phyloP scores from a whole-genome alignment of 2,888 invertebrate species.

The Perizoma affinitatum region DNA sequence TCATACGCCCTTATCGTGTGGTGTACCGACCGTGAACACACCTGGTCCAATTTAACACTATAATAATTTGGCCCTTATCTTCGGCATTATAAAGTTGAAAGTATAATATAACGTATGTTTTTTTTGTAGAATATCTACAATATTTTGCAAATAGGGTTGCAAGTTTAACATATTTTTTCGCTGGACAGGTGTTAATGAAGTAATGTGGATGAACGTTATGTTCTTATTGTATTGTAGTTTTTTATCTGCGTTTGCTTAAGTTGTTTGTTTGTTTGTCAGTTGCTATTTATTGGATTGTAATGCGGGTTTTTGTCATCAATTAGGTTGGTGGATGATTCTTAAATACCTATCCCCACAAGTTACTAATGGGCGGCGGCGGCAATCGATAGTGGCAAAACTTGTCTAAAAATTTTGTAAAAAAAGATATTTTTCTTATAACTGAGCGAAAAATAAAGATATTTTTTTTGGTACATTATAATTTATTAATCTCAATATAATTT shows the following conservation, averaged over 20 bases:
- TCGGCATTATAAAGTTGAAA: conserved; percentile 14
- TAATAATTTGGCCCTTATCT: conserved; percentile 21
- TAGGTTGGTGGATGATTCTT: too few species aligned
- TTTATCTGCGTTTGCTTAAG: not conserved
- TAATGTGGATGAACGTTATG: conserved; percentile 46
- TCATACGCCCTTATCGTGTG: conserved; percentile 60
- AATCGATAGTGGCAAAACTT: too few species aligned
- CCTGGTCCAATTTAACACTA: conserved; percentile 56
- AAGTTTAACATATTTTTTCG: conserved; percentile 6
- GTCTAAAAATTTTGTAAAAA: too few species aligned
- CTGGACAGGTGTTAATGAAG: conserved; percentile 55
- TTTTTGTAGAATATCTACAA: not conserved
- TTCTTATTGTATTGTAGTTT: not conserved
- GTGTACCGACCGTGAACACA: conserved; percentile 69
- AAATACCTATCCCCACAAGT: too few species aligned
- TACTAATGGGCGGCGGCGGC: too few species aligned
- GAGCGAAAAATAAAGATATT: too few species aligned
- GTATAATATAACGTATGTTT: not conserved
- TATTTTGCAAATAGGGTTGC: conserved; percentile 18
- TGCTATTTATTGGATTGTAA: too few species aligned
- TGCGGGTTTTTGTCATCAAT: too few species aligned
- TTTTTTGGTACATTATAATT: too few species aligned
- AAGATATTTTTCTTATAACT: too few species aligned
- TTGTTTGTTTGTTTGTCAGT: too few species aligned
- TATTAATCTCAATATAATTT: too few species aligned